Evolutionary conservation across 2,888 invertebrate genomes (phyloP), one percentile per base, ranked within the genome.

Genomic region (Leptopilina drosophilae): DNA sequence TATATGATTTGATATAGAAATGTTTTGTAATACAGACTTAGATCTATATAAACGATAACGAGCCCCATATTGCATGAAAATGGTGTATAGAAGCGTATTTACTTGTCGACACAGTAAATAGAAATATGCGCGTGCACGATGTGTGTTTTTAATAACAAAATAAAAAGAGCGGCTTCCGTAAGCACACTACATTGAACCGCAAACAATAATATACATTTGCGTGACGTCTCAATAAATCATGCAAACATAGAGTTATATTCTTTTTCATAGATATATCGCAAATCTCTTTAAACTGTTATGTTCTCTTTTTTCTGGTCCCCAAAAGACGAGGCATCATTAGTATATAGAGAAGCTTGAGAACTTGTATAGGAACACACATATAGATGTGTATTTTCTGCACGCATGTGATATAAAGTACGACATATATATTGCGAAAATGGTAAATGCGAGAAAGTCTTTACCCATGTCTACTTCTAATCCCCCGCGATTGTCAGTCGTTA

Each of bases 211-310:
- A 49, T 49, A 12, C 49, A 4, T 49, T 33, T 0, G 49, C 69
- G 33, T 73, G 53, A 56, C 69, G 56, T 73, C 73, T 73, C 73
- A 73, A 73, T 73, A 56, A 73, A 73, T 73, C 73, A 73, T 73
- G 33, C 33, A 56, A 42, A 8, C 33, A 33, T 33, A 33, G 1
- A 56, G 53, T 12, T 33, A 9, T 73, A 40, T 56, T 5, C n/a
- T 33, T 49, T 11, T 20, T 20, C 20, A 73, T n/a, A n/a, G 33
- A 56, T 33, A 33, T 73, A 33, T 73, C n/a, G 12, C 40, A 33
- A 56, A 12, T 73, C 40, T n/a, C 5, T 7, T 56, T 73, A 8
- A 33, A 33, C 4, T 33, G 1, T 33, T 33, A 33, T 73, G 14
- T 20, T 33, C 3, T 6, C n/a, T 53, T n/a, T 20, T 53, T 69